These are phyloP conservation scores for Plagiodera versicolora DNA, from an alignment of 2,888 invertebrate species.

Conservation along the genomic window DNA sequence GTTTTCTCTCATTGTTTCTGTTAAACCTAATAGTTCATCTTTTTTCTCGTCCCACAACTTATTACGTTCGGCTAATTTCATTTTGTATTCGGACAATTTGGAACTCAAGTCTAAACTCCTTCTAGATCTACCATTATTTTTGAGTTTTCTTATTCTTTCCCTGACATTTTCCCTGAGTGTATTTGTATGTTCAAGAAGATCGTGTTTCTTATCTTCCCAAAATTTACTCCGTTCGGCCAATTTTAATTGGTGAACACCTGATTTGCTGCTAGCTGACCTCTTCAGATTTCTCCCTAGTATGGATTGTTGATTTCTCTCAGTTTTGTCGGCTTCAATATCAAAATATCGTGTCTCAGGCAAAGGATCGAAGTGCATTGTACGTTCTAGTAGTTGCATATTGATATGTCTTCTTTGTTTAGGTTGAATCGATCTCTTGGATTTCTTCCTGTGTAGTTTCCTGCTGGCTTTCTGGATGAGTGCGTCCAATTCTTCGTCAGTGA, in stretches of 20 bases:
- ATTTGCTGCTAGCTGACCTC: background rate
- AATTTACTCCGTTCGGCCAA: slow-evolving; percentile 4
- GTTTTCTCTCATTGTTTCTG: slow-evolving; percentile 15
- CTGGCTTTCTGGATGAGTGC: slow-evolving; percentile 42
- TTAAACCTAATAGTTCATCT: slow-evolving; percentile 24
- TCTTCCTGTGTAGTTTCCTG: slow-evolving; percentile 34
- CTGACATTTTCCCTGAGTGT: too few relatives aligned
- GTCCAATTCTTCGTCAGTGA: slow-evolving; percentile 46
- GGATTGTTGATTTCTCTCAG: background rate
- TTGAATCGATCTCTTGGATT: slow-evolving; percentile 23
- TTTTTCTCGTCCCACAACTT: slow-evolving; percentile 26
- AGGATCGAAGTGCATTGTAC: background rate
- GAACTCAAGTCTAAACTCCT: slow-evolving; percentile 10
- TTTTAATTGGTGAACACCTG: slow-evolving; percentile 25
- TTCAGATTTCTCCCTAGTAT: background rate
- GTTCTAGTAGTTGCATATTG: slow-evolving; percentile 31
- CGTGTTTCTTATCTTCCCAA: too few relatives aligned
- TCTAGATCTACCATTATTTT: slow-evolving; percentile 6
- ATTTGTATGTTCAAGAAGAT: too few relatives aligned
- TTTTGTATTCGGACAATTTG: slow-evolving; percentile 15
- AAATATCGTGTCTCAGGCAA: background rate
- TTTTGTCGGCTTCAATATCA: slow-evolving; percentile 1
- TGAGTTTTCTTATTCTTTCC: too few relatives aligned
- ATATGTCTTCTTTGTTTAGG: slow-evolving; percentile 30
- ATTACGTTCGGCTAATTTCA: slow-evolving; percentile 23